phyloP scores from a whole-genome alignment of 2,113 vertebrate genomes.

The Egretta garzetta region DNA sequence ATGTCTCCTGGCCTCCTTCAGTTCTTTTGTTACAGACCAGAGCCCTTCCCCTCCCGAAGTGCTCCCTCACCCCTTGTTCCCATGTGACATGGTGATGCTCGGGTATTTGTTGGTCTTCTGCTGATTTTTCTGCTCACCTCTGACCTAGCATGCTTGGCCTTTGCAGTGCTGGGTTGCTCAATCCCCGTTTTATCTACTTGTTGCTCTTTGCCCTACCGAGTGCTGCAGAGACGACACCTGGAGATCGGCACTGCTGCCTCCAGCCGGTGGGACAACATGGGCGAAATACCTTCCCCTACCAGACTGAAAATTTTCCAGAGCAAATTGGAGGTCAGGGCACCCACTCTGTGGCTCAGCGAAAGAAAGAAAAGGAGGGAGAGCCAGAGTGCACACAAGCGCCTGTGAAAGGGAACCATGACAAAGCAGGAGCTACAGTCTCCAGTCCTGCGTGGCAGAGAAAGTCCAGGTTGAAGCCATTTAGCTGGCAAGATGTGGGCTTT shows the following conservation, averaged over 20 bases:
- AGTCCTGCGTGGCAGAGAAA: not conserved
- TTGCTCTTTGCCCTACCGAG: conserved; percentile 65
- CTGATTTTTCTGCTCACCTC: conserved; percentile 46
- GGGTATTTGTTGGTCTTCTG: conserved; percentile 20
- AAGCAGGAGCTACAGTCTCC: not conserved
- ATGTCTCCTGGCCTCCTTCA: not conserved
- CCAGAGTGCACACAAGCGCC: not conserved
- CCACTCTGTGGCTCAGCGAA: not conserved
- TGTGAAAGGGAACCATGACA: not conserved
- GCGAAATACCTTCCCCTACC: not conserved
- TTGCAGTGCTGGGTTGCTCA: conserved; percentile 50
- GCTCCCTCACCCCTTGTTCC: not conserved
- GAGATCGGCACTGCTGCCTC: conserved; percentile 17
- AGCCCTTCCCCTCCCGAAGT: not conserved
- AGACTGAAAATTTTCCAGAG: conserved; percentile 31
- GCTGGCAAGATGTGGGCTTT: not conserved
- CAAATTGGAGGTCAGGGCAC: not conserved
- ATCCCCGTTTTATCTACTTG: conserved; percentile 34
- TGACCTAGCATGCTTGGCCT: conserved; percentile 50
- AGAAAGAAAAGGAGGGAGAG: not conserved
- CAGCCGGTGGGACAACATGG: conserved; percentile 21
- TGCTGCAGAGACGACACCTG: conserved; percentile 34
- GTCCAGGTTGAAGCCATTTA: not conserved
- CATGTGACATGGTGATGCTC: conserved; percentile 7
- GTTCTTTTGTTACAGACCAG: not conserved